Evolutionary conservation across 1,140 invertebrate genomes (phyloP).

Genomic region (Pygmarrhopalites habei): DNA sequence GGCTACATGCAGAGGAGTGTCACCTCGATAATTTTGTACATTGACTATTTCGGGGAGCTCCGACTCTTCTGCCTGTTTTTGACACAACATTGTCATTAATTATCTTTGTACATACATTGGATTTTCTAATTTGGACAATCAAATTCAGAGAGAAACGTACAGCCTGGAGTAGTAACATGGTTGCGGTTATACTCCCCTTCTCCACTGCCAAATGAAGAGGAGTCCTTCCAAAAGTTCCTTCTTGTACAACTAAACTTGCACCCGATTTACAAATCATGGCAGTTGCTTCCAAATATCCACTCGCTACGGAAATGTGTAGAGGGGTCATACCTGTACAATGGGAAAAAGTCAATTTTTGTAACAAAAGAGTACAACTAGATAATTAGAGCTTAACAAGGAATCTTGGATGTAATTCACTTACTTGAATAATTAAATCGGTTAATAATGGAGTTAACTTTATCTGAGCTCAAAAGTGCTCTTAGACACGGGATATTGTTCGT

Average conservation of each 20-base stretch:
- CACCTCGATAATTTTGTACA: slow-evolving; percentile 36
- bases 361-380: no score
- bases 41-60: slow-evolving; percentile 17
- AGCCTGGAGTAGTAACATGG: slow-evolving; percentile 15
- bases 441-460: slow-evolving; percentile 14
- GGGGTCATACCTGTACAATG: slow-evolving; percentile 25
- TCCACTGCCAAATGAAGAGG: slow-evolving; percentile 34
- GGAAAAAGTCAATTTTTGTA: no score
- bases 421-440: slow-evolving; percentile 33
- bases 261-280: slow-evolving; percentile 18
- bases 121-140: no score
- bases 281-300: slow-evolving; percentile 17
- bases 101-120: no score
- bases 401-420: slow-evolving; percentile 6
- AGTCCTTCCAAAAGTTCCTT: slow-evolving; percentile 36
- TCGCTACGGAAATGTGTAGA: slow-evolving; percentile 24
- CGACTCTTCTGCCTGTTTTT: background rate
- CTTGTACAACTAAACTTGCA: slow-evolving; percentile 23
- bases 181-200: slow-evolving; percentile 20
- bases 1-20: slow-evolving; percentile 30
- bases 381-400: background rate
- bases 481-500: slow-evolving; percentile 22
- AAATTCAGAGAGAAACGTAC: slow-evolving; percentile 4
- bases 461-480: slow-evolving; percentile 13
- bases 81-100: no score